Percentiles rank a stretch among this genome's conserved stretches.
Evolutionary conservation across 2,888 invertebrate genomes (phyloP).

Genomic region (Zaprionus lineosus): DNA sequence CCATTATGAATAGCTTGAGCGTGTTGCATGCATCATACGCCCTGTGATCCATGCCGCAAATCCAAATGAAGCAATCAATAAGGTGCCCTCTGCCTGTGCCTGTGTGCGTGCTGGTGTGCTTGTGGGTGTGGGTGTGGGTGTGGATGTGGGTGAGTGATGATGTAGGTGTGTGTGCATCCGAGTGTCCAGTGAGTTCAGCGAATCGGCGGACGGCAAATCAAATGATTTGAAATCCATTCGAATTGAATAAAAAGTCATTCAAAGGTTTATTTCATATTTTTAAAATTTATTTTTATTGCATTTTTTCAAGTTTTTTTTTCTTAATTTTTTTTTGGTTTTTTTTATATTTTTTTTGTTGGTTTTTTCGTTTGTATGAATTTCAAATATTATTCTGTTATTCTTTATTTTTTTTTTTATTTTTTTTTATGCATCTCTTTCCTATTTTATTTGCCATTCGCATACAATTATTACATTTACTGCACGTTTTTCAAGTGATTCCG

Average conservation of each 20-base stretch:
- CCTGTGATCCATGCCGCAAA: too few relatives aligned
- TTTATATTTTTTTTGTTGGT: slow-evolving; percentile 32
- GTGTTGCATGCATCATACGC: too few relatives aligned
- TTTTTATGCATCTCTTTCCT: slow-evolving; percentile 51
- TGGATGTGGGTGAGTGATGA: slow-evolving; percentile 13
- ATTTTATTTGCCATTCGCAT: slow-evolving; percentile 71
- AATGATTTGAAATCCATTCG: too few relatives aligned
- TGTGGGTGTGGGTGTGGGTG: slow-evolving; percentile 5
- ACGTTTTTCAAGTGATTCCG: slow-evolving; percentile 63
- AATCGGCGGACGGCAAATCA: too few relatives aligned
- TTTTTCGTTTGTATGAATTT: slow-evolving; percentile 64
- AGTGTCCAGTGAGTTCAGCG: slow-evolving; percentile 1
- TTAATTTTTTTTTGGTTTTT: slow-evolving; percentile 27
- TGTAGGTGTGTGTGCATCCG: too few relatives aligned
- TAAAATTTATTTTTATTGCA: slow-evolving; percentile 77
- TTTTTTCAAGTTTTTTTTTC: slow-evolving; percentile 66
- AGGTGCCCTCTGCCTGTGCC: too few relatives aligned
- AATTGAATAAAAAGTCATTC: slow-evolving; percentile 16
- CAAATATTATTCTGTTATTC: too few relatives aligned
- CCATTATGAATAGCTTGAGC: too few relatives aligned
- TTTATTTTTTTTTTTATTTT: slow-evolving; percentile 44
- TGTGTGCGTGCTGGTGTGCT: slow-evolving; percentile 1
- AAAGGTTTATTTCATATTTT: slow-evolving; percentile 68
- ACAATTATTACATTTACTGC: slow-evolving; percentile 71
- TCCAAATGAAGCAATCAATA: too few relatives aligned